Base-by-base conservation (phyloP, 2,888 invertebrate species). In the Pyrochroa serraticornis region DNA sequence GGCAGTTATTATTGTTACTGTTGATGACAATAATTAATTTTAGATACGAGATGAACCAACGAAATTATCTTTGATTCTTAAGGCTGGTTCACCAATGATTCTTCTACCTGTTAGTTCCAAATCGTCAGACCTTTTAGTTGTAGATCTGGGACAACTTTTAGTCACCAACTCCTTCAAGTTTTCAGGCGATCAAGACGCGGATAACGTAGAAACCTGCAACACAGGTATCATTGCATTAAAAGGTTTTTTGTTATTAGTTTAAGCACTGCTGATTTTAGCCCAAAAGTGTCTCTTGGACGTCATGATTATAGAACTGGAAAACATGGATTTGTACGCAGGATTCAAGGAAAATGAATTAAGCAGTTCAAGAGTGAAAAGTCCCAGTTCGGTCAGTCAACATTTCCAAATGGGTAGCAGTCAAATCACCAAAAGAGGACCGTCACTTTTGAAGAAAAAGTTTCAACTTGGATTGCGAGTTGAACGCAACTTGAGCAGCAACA, bases 71-170 rank as follows among this genome's bases (percentile, higher is more conserved):
- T 69, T 88, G 67, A 84, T 86, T 72, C 79, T 92, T 61, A 83
- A 87, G 74, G 89, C 90, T 41, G 85, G 85, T 60, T 85, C 94
- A 8, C 95, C 96, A 0, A 88, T 94, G 1, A 90, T 97, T 64
- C 81, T 96, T 47, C 81, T 97, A 60, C 97, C 97, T 0, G 90
- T 93, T 61, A 90, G 91, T 73, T 91, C 92, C 22, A 85, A 87
- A 63, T 89, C 91, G 22, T 86, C 88, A 32, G 86, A 88, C 66
- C 84, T 94, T 54, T 84, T 97, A 31, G 87, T 93, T 8, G 88
- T 90, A 1, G 90, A 95, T 76, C 83, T 97, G 33, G 91, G 91
- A 1, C 87, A 88, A 67, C 83, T 97, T 31, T 85, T 86, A 0
- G 84, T 95, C 7, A 85, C 85, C 68, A 97, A 96, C 78, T 82